Evolutionary conservation across 2,888 invertebrate genomes (phyloP), one percentile per base, ranked within the genome.

Genomic region (Aphidius colemani): DNA sequence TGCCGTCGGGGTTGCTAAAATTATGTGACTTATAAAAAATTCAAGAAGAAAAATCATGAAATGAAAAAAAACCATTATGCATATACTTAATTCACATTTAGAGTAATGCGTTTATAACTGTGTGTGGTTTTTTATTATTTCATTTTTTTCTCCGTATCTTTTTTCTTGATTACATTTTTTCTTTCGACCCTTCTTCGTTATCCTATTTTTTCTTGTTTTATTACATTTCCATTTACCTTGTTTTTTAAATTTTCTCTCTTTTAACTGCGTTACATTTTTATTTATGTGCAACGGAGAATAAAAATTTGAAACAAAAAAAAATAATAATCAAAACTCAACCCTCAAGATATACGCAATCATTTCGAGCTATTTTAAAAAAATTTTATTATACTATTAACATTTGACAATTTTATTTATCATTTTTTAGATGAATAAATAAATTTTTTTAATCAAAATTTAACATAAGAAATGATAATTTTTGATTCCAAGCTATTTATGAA

Each of bases 1-100:
- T 79, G 78, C 72, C 74, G 70, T 61, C 67, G 69, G 68, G 73
- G 69, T 67, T 71, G 72, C 30, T 30, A 71, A 69, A 78, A 75
- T 74, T 74, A 74, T 73, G 70, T 70, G 64, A 67, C 64, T 70
- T 67, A 67, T 66, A 66, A 59, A 63, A 64, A 65, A 59, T 48
- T 55, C 55, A 53, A 49, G 63, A 53, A 59, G 59, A 48, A 59
- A 64, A 64, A 53, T 48, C 63, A 39, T 7, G 6, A 51, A 8
- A 10, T 10, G n/a, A 49, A 18, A 48, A 44, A 63, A 57, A 48
- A 10, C 46, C 45, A 39, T 30, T 18, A 30, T 57, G 45, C 46
- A 46, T 45, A 30, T 30, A 30, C 30, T 30, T 30, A 30, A 30
- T 30, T 30, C 30, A 30, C 30, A 30, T 30, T 30, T 30, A 30